Percentiles rank a stretch among this genome's conserved stretches.
Evolutionary conservation across 2,888 invertebrate species (phyloP).

Genomic region (Campoplex capitator): DNA sequence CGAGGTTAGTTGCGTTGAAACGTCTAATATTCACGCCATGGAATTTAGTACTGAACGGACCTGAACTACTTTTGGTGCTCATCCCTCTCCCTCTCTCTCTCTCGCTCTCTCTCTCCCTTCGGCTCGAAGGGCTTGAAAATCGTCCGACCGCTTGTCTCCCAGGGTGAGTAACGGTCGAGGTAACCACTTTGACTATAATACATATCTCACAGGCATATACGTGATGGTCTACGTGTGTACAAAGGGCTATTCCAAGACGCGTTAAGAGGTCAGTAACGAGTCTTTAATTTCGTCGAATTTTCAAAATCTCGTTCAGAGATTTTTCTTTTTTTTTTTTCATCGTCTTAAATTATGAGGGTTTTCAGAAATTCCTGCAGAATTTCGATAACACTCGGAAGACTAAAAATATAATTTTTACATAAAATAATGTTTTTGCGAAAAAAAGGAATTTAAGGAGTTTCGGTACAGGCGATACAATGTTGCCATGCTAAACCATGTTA

Average conservation of each 20-base stretch:
- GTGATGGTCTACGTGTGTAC: neutral
- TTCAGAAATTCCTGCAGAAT: no score
- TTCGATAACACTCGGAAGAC: no score
- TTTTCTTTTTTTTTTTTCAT: neutral
- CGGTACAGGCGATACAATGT: no score
- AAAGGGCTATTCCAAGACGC: neutral
- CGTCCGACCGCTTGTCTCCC: conserved; percentile 28
- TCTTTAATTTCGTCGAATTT: neutral
- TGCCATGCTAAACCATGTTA: no score
- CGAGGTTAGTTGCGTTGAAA: conserved; percentile 53
- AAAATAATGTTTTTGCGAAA: neutral
- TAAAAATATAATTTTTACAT: neutral
- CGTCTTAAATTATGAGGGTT: neutral
- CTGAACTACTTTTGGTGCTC: conserved; percentile 54
- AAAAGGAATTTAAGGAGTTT: neutral
- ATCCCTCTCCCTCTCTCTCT: conserved; percentile 20
- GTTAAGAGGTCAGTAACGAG: neutral
- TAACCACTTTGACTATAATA: conserved; percentile 31
- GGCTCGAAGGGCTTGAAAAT: conserved; percentile 17
- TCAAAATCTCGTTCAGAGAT: neutral
- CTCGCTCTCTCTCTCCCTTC: conserved; percentile 12
- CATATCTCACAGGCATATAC: conserved; percentile 9
- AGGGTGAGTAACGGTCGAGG: conserved; percentile 47
- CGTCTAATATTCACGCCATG: conserved; percentile 56
- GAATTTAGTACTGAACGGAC: conserved; percentile 40